Evolutionary conservation across 2,797 vertebrate genomes (phyloP).

Genomic region (Ptychadena robeensis): DNA sequence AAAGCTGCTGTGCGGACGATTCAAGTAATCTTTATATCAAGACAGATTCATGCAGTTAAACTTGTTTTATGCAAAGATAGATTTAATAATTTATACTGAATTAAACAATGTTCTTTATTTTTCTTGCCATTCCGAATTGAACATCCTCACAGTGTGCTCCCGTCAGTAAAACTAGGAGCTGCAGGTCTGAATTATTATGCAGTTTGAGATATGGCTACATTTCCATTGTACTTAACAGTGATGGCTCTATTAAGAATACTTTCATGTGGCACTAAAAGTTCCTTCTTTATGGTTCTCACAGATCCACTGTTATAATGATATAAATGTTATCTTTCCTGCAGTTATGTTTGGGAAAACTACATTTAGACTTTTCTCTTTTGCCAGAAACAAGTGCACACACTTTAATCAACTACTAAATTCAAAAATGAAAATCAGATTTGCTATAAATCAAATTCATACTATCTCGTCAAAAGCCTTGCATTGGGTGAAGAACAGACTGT

Average conservation of each 20-base stretch:
- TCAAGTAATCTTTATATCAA: too few species aligned
- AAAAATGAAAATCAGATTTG: constrained; percentile 63
- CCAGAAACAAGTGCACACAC: not conserved
- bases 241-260: not conserved
- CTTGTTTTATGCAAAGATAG: too few species aligned
- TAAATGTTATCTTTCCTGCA: not conserved
- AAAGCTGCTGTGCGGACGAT: too few species aligned
- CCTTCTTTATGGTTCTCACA: not conserved
- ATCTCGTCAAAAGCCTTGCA: constrained; percentile 75
- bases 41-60: too few species aligned
- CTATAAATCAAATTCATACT: constrained; percentile 70
- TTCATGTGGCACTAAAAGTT: not conserved
- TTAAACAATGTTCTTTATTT: too few species aligned
- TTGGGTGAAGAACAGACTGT: constrained; percentile 81
- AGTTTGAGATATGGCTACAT: not conserved
- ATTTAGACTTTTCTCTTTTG: not conserved
- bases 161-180: not conserved
- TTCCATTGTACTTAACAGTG: not conserved
- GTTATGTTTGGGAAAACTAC: not conserved
- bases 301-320: not conserved
- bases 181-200: too few species aligned
- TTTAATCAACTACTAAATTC: not conserved
- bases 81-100: too few species aligned
- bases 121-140: too few species aligned
- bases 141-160: too few species aligned